Evolutionary conservation across 2,888 invertebrate genomes (phyloP).

Genomic region (Sphaeridia pumilis): DNA sequence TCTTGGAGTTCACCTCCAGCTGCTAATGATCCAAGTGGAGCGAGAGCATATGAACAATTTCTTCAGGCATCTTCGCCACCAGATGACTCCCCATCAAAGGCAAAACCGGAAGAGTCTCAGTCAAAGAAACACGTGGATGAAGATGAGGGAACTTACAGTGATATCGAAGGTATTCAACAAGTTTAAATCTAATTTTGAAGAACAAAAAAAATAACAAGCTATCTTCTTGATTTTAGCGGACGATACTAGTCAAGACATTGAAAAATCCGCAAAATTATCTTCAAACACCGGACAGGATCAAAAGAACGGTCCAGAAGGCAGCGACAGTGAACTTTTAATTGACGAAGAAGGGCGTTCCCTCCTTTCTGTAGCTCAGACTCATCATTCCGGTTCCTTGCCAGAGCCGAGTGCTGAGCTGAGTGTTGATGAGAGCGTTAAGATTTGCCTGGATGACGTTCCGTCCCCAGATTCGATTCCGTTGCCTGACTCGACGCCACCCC

Average conservation of each 20-base stretch:
- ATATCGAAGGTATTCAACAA: conserved; percentile 44
- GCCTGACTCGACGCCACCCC: conserved; percentile 30
- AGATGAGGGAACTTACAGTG: conserved; percentile 52
- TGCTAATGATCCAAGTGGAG: conserved; percentile 6
- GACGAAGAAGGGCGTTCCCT: no score
- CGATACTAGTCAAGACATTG: background rate
- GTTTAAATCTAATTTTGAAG: background rate
- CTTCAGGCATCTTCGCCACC: background rate
- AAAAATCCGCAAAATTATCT: no score
- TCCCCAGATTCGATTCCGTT: conserved; percentile 31
- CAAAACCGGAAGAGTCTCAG: conserved; percentile 10
- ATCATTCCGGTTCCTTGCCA: background rate
- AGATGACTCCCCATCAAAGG: conserved; percentile 4
- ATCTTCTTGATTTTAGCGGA: background rate
- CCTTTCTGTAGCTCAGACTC: no score
- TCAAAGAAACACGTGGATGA: conserved; percentile 35
- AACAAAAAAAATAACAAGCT: background rate
- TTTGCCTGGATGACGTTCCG: conserved; percentile 4
- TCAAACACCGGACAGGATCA: no score
- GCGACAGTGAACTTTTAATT: no score
- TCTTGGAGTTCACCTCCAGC: background rate
- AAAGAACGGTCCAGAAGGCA: no score
- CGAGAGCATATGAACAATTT: conserved; percentile 13
- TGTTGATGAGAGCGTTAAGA: background rate
- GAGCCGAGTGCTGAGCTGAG: background rate